These are phyloP conservation scores for Miichthys miiuy DNA, from an alignment of 2,797 vertebrate species.

Conservation along the genomic window DNA sequence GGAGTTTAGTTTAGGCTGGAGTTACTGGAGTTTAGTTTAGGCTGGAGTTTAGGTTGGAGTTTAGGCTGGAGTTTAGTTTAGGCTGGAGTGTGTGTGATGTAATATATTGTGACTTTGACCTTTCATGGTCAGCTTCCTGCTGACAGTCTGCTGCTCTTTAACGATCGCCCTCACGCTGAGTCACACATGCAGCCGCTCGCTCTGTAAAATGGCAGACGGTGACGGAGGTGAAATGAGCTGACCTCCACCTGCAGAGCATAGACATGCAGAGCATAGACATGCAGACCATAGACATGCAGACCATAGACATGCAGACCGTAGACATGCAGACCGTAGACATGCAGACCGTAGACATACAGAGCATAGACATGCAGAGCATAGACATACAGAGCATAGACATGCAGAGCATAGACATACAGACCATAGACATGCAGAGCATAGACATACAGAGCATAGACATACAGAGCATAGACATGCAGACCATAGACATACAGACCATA, in stretches of 20 bases:
- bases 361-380: not conserved
- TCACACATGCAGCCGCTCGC: slow-evolving; percentile 36
- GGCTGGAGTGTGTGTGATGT: not conserved
- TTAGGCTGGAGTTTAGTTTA: too few relatives aligned
- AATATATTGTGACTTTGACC: not conserved
- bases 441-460: not conserved
- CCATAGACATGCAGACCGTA: slow-evolving; percentile 12
- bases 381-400: slow-evolving; percentile 35
- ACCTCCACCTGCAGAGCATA: slow-evolving; percentile 27
- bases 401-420: too few relatives aligned
- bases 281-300: too few relatives aligned
- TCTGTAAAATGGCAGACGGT: slow-evolving; percentile 68
- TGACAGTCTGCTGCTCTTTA: slow-evolving; percentile 28
- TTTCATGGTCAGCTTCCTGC: not conserved
- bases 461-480: slow-evolving; percentile 27
- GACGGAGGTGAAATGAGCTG: slow-evolving; percentile 44
- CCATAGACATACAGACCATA: too few relatives aligned
- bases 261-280: slow-evolving; percentile 23
- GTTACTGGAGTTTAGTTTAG: too few relatives aligned
- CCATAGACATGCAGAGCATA: slow-evolving; percentile 26
- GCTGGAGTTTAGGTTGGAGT: too few relatives aligned
- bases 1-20: too few relatives aligned
- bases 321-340: slow-evolving; percentile 34
- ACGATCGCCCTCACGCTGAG: slow-evolving; percentile 36
- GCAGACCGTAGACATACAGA: too few relatives aligned